Evolutionary conservation across 2,888 invertebrate species (phyloP).

Genomic region (Athalia rosae): DNA sequence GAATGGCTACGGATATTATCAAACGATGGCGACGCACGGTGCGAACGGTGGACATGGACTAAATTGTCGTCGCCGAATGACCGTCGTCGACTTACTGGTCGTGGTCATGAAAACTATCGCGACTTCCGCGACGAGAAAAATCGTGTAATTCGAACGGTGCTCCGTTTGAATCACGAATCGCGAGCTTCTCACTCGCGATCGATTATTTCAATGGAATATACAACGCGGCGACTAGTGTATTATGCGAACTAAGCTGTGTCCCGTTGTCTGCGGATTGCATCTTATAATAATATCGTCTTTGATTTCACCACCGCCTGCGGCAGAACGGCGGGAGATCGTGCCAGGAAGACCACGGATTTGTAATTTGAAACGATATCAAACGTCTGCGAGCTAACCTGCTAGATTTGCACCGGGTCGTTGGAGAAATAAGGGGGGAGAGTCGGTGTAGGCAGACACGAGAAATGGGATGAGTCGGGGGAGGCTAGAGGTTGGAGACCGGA

Average conservation of each 20-base stretch:
- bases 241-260: background rate
- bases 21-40: too few species aligned
- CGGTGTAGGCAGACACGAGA: constrained; percentile 23
- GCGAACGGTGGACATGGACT: too few species aligned
- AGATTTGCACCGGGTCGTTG: constrained; percentile 30
- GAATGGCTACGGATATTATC: too few species aligned
- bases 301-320: constrained; percentile 15
- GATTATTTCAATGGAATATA: background rate
- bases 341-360: constrained; percentile 31
- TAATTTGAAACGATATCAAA: constrained; percentile 46
- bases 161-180: background rate
- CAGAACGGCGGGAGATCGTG: constrained; percentile 19
- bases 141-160: background rate
- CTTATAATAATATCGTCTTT: constrained; percentile 37
- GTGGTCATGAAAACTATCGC: too few species aligned
- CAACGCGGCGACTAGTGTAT: background rate
- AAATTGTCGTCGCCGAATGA: too few species aligned
- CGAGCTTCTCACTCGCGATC: background rate
- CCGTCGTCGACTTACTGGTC: too few species aligned
- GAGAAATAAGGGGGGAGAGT: background rate
- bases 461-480: constrained; percentile 10
- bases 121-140: background rate
- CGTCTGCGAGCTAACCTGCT: constrained; percentile 40
- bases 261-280: constrained; percentile 6
- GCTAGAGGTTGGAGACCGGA: background rate